These are phyloP conservation scores for Irena cyanogastra DNA, from an alignment of 2,113 vertebrate species.

Conservation along the genomic window DNA sequence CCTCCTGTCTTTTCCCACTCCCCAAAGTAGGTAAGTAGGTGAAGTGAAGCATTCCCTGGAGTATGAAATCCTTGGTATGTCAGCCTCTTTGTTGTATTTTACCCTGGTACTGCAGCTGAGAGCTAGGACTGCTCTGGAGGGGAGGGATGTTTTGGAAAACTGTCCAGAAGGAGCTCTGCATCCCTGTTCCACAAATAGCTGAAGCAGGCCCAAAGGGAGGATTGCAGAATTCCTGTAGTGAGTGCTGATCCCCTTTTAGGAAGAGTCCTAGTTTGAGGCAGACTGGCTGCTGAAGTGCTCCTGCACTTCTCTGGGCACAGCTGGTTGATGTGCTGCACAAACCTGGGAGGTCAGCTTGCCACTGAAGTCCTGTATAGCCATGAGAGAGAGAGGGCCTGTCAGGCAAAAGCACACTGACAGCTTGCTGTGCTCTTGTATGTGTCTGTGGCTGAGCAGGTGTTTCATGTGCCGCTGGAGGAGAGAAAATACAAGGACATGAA, in stretches of 20 bases:
- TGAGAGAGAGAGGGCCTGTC: neutral
- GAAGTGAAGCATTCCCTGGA: neutral
- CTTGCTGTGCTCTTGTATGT: neutral
- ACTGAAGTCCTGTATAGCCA: neutral
- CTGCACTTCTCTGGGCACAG: neutral
- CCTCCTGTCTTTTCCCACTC: neutral
- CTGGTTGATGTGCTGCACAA: neutral
- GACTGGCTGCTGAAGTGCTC: neutral
- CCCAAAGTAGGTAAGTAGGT: neutral
- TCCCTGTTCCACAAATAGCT: neutral
- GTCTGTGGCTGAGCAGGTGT: slow-evolving; percentile 78
- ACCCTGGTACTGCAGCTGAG: neutral
- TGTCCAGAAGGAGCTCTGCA: neutral
- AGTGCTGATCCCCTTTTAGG: neutral
- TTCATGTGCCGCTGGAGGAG: slow-evolving; percentile 97
- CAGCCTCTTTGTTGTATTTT: neutral
- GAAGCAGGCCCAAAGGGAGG: neutral
- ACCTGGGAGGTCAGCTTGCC: neutral
- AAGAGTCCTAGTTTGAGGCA: neutral
- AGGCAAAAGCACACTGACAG: neutral
- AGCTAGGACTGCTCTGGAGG: neutral
- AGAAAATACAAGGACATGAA: slow-evolving; percentile 99
- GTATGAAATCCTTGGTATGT: neutral
- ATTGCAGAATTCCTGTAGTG: neutral
- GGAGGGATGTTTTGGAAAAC: neutral